Evolutionary conservation across 30 jellyfish, hydroid and myxozoan species (phyloP).

Genomic region (Turritopsis rubra): DNA sequence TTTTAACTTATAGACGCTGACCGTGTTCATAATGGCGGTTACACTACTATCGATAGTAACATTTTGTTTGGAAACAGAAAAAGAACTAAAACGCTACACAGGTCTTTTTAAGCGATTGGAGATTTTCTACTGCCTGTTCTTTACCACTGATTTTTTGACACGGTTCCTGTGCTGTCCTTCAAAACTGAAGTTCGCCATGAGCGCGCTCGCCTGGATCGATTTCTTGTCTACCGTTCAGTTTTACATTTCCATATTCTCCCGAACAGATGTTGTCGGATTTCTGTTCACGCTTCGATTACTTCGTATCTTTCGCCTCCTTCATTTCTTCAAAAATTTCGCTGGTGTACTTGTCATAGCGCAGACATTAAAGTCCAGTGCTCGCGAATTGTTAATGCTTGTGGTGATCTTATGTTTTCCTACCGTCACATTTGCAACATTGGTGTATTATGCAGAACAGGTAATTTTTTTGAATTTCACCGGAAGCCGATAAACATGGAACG

Average conservation of each 20-base stretch:
- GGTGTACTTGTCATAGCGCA: conserved; percentile 94
- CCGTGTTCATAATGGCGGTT: conserved; percentile 56
- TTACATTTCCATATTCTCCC: conserved; percentile 56
- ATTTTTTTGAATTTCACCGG: neutral
- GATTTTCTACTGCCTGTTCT: conserved; percentile 78
- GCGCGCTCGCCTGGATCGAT: conserved; percentile 83
- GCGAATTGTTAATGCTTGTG: conserved; percentile 72
- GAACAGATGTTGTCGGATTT: conserved; percentile 58
- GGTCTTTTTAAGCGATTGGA: conserved; percentile 45
- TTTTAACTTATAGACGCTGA: conserved; percentile 43
- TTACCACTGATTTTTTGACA: conserved; percentile 62
- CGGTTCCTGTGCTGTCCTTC: conserved; percentile 75
- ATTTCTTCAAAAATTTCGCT: conserved; percentile 80
- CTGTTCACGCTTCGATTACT: conserved; percentile 66
- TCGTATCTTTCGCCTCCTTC: conserved; percentile 81
- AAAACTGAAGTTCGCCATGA: conserved; percentile 36
- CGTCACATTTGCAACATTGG: conserved; percentile 83
- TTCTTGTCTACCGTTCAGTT: conserved; percentile 67
- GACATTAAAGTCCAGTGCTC: conserved; percentile 85
- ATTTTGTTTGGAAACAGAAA: conserved; percentile 87
- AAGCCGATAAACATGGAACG: neutral
- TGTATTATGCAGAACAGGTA: conserved; percentile 90
- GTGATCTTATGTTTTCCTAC: conserved; percentile 71
- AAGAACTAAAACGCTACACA: conserved; percentile 23
- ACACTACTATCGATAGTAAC: conserved; percentile 78